Evolutionary conservation across 1,140 invertebrate species (phyloP), one percentile per base, ranked within the genome.

Genomic region (Drosophila ambigua): DNA sequence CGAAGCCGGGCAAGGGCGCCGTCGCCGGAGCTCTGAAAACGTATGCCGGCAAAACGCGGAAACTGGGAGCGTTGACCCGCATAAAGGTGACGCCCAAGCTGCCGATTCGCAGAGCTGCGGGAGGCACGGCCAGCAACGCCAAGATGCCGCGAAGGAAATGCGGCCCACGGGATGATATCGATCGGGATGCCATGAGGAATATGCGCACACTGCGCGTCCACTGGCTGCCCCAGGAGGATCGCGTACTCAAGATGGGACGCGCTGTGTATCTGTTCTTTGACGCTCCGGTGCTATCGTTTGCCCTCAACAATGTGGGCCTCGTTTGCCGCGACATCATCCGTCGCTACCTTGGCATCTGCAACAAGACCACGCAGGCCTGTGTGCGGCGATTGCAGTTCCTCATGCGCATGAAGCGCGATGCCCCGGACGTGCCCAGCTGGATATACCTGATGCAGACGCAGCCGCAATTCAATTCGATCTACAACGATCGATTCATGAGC

Each of bases 321-420:
- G 76, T 89, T 24, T 90, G 84, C 48, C 92, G 96, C 13, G 95
- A 96, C 76, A 77, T 96, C 4, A 79, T 97, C 1, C 94, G 95
- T 83, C 65, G 92, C 92, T 53, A 93, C 90, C 7, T 92, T 87
- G 90, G 92, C 49, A 94, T 94, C 8, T 81, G 92, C 24, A 95
- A 96, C 73, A 97, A 97, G 90, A 96, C 96, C 0, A 95, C 95
- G 0, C 84, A 93, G 50, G 95, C 96, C 0, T 96, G 95, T 90
- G 94, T 95, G 63, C 91, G 96, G 6, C 92, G 96, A 16, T 90
- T 95, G 2, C 80, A 94, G 72, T 91, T 85, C 26, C 57, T 92
- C 0, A 55, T 90, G 6, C 75, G 75, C 23, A 79, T 71, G 72
- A 80, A 78, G n/a, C 67, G 88, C 1, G 80, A 90, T 44, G 60